phyloP scores from a whole-genome alignment of 1,140 invertebrate genomes.

The Ostrea edulis region DNA sequence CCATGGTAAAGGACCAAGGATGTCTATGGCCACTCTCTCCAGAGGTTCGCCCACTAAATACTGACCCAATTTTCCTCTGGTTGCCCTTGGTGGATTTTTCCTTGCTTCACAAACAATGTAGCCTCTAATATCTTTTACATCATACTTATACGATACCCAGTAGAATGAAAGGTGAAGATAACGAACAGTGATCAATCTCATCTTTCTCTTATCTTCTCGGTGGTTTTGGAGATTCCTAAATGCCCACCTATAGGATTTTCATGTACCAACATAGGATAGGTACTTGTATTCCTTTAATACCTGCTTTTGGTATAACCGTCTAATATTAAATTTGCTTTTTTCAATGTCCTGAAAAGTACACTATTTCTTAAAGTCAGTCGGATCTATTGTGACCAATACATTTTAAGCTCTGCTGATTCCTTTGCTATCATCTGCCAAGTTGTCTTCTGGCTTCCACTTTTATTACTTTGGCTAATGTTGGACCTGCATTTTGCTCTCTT shows the following conservation, averaged over 20 bases:
- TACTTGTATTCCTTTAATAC: conserved; percentile 1
- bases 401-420: not conserved
- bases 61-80: too few species aligned
- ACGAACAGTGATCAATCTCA: too few species aligned
- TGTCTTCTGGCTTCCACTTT: not conserved
- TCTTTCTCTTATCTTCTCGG: not conserved
- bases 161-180: too few species aligned
- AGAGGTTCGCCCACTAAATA: too few species aligned
- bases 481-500: not conserved
- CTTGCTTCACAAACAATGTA: conserved; percentile 41
- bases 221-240: conserved; percentile 43
- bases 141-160: conserved; percentile 38
- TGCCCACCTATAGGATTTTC: conserved; percentile 43
- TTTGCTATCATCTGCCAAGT: not conserved
- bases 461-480: not conserved
- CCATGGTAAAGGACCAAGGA: too few species aligned
- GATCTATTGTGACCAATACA: conserved; percentile 38
- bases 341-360: not conserved
- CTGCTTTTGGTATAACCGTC: not conserved
- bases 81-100: conserved; percentile 21
- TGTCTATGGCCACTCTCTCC: too few species aligned
- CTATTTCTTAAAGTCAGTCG: not conserved
- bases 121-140: not conserved
- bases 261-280: conserved; percentile 19
- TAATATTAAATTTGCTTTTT: not conserved